Evolutionary conservation across 2,113 vertebrate genomes (phyloP).

Genomic region (Antechinus flavipes): DNA sequence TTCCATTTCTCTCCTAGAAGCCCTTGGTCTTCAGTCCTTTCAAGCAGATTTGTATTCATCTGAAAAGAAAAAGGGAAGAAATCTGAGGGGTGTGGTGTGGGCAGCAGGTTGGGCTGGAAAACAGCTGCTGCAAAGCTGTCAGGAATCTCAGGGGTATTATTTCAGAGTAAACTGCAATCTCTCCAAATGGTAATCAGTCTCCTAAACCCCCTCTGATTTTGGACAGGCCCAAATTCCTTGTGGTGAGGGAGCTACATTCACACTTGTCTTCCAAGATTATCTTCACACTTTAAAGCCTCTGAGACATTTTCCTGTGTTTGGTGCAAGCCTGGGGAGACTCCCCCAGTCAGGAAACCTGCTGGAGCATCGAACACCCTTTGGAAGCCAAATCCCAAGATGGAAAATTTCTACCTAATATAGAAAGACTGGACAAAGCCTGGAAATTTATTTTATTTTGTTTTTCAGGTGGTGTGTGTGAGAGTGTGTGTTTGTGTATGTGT

Average conservation of each 20-base stretch:
- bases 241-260: constrained; percentile 21
- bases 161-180: constrained; percentile 46
- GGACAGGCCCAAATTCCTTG: neutral
- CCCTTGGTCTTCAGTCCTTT: neutral
- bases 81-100: neutral
- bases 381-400: constrained; percentile 69
- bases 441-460: constrained; percentile 21
- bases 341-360: constrained; percentile 59
- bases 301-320: constrained; percentile 2
- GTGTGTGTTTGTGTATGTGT: neutral
- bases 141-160: neutral
- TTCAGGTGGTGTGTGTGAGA: neutral
- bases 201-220: constrained; percentile 38
- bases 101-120: constrained; percentile 19
- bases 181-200: constrained; percentile 11
- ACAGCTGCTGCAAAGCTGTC: neutral
- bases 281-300: constrained; percentile 10
- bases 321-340: neutral
- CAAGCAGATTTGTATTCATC: neutral
- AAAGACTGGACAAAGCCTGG: constrained; percentile 68
- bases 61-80: neutral
- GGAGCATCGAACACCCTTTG: neutral
- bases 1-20: neutral
- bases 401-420: constrained; percentile 76
- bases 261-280: constrained; percentile 23